phyloP scores from a whole-genome alignment of 2,113 vertebrate genomes.

The Cottus gobio region DNA sequence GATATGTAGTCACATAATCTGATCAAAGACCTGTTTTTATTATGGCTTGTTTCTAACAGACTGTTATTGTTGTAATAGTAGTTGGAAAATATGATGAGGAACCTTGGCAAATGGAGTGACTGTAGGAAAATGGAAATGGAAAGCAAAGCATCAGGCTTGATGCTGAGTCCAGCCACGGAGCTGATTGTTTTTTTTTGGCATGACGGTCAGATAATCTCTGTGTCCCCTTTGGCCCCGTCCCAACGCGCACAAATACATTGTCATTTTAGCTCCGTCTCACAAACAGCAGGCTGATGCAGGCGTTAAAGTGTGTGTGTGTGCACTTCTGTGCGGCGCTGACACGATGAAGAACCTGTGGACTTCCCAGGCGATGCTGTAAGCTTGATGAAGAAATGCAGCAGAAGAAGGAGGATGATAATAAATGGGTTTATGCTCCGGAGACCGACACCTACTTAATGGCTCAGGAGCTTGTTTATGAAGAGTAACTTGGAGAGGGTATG shows the following conservation, averaged over 20 bases:
- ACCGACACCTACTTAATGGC: constrained; percentile 68
- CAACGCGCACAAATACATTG: constrained; percentile 21
- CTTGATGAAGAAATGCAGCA: constrained; percentile 59
- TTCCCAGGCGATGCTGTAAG: constrained; percentile 54
- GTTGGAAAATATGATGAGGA: background rate
- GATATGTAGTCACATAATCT: background rate
- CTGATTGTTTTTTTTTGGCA: constrained; percentile 10
- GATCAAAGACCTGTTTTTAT: background rate
- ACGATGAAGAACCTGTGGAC: background rate
- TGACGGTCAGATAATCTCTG: constrained; percentile 25
- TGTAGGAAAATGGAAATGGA: constrained; percentile 1
- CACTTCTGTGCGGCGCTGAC: background rate
- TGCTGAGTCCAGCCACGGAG: background rate
- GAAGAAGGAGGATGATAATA: constrained; percentile 51
- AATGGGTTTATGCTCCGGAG: constrained; percentile 57
- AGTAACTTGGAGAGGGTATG: constrained; percentile 22
- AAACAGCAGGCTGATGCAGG: background rate
- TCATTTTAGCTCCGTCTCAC: constrained; percentile 18
- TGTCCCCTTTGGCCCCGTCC: constrained; percentile 13
- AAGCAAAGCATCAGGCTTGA: constrained; percentile 8
- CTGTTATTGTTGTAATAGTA: background rate
- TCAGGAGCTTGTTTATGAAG: constrained; percentile 53
- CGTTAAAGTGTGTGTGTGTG: constrained; percentile 4
- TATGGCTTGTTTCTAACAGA: background rate
- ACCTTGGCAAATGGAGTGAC: background rate